Conservation (phyloP, 2,888 invertebrate species). For the Troides oblongomaculatus region DNA sequence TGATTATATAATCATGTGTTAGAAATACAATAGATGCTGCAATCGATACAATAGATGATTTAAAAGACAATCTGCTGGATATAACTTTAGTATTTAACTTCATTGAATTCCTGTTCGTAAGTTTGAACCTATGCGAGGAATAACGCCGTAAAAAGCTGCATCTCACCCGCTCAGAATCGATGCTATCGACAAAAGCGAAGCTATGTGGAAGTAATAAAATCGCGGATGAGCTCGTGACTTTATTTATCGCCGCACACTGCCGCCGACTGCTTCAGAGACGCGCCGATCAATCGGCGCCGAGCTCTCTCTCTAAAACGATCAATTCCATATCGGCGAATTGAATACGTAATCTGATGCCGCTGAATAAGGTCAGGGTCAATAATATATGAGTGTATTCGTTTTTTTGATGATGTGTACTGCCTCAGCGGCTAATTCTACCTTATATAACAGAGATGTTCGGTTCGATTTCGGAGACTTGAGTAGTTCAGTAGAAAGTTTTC, state of each 20-base stretch:
- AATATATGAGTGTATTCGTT: no score
- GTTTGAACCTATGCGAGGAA: background rate
- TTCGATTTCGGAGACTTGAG: no score
- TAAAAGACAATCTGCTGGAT: no score
- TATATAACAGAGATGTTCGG: no score
- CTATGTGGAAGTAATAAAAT: slow-evolving; percentile 22
- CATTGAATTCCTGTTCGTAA: background rate
- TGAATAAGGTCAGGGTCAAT: no score
- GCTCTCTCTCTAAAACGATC: background rate
- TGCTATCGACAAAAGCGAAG: slow-evolving; percentile 20
- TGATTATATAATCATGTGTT: no score
- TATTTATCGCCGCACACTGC: slow-evolving; percentile 16
- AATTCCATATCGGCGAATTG: background rate
- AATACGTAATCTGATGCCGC: background rate
- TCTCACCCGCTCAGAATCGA: slow-evolving; percentile 6
- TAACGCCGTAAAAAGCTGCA: slow-evolving; percentile 3
- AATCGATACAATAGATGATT: no score
- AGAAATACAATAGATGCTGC: no score
- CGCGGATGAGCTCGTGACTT: slow-evolving; percentile 15
- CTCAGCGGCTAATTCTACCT: no score
- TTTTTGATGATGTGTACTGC: no score
- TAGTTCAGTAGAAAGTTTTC: no score
- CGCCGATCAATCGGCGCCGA: slow-evolving; percentile 8
- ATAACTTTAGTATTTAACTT: no score
- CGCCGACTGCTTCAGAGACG: background rate